Percentiles rank a stretch among this genome's conserved stretches.
Conservation (phyloP, 92 coral and sea anemone species). For the Micromussa lordhowensis region DNA sequence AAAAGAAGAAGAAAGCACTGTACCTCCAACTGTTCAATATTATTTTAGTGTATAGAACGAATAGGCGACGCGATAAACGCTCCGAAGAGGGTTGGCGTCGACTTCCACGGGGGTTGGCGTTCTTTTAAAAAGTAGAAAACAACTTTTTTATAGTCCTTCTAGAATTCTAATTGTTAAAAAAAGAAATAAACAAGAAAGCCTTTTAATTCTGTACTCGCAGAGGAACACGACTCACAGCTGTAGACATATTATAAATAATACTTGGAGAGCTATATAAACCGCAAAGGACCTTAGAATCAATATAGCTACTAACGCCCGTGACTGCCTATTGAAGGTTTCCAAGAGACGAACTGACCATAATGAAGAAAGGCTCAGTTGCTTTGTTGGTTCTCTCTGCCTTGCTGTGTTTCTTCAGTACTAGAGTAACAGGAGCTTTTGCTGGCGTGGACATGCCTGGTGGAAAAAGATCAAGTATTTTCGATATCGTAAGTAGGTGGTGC, state of each 20-base stretch:
- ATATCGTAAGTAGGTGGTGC: neutral
- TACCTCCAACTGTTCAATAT: neutral
- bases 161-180: neutral
- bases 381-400: neutral
- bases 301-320: neutral
- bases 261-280: neutral
- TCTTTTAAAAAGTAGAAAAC: neutral
- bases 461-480: neutral
- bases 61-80: no score
- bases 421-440: neutral
- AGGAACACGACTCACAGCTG: neutral
- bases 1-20: neutral
- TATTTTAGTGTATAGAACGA: neutral
- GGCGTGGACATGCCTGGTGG: neutral
- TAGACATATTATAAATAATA: neutral
- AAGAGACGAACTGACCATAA: neutral
- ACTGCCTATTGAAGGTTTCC: neutral
- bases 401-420: neutral
- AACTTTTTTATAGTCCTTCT: neutral
- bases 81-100: no score
- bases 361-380: constrained; percentile 3
- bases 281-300: neutral
- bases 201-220: neutral
- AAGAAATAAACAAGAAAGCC: neutral
- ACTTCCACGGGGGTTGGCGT: no score